A percentile compares a stretch with the other conserved stretches of the same genome.
Evolutionary conservation across 2,113 vertebrate species (phyloP).

Genomic region (Ptilorrhoa leucosticta): DNA sequence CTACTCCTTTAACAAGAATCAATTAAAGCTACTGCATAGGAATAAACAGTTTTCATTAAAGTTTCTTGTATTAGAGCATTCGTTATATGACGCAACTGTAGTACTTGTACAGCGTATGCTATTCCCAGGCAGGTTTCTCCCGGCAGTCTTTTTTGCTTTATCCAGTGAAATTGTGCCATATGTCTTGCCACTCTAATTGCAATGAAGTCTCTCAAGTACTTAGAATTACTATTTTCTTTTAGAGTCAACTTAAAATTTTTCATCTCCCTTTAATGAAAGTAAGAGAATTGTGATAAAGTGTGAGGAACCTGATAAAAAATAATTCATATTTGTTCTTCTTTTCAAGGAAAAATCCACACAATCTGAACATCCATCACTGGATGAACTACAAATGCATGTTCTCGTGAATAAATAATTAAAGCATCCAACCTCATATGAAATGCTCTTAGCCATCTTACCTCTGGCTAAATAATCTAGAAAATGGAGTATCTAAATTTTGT

Average conservation of each 20-base stretch:
- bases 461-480: not conserved
- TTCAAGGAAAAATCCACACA: not conserved
- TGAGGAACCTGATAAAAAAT: not conserved
- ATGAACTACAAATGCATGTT: not conserved
- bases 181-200: not conserved
- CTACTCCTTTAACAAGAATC: not conserved
- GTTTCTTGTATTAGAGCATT: not conserved
- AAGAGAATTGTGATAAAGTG: not conserved
- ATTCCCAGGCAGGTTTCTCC: not conserved
- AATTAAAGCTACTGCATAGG: not conserved
- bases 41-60: not conserved
- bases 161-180: not conserved
- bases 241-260: not conserved
- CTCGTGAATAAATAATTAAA: not conserved
- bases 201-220: not conserved
- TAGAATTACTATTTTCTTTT: not conserved
- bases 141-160: not conserved
- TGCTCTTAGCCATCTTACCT: not conserved
- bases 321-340: not conserved
- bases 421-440: not conserved
- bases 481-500: not conserved
- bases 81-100: not conserved
- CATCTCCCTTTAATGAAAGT: not conserved
- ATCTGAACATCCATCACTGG: not conserved
- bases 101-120: rapidly evolving